These are phyloP conservation scores for Mythimna lalbum DNA, from an alignment of 2,888 invertebrate genomes.

Conservation along the genomic window DNA sequence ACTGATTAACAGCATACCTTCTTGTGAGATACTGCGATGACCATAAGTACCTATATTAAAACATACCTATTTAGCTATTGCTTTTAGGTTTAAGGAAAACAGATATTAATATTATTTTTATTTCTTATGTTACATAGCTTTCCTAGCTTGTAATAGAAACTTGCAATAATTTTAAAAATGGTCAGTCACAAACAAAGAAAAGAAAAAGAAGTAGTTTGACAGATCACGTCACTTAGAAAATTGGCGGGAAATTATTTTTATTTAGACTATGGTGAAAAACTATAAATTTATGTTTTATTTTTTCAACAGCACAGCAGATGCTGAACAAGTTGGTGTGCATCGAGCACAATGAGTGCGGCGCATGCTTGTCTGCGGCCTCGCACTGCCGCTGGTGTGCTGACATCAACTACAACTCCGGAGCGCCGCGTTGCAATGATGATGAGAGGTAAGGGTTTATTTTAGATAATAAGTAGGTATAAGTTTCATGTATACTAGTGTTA, in stretches of 20 bases:
- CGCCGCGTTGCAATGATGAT: constrained; percentile 84
- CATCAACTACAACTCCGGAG: constrained; percentile 79
- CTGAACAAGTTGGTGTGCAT: constrained; percentile 85
- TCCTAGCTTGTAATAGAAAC: background rate
- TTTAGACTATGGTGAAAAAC: background rate
- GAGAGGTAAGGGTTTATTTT: too few species aligned
- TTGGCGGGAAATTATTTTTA: constrained; percentile 19
- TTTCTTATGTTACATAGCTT: background rate
- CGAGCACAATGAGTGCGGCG: constrained; percentile 83
- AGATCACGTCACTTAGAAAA: background rate
- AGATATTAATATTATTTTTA: background rate
- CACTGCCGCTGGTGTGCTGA: constrained; percentile 89
- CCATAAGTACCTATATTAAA: too few species aligned
- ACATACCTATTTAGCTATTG: background rate
- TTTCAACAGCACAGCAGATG: constrained; percentile 75
- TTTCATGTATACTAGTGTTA: too few species aligned
- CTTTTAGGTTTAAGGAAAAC: background rate
- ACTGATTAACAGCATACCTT: background rate
- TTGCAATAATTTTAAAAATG: too few species aligned
- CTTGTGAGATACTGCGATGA: background rate
- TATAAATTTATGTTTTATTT: background rate
- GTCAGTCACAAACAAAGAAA: background rate
- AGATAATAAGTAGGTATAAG: too few species aligned
- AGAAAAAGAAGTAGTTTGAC: background rate
- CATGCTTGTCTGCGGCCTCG: constrained; percentile 83